phyloP scores from a whole-genome alignment of 2,797 vertebrate species.

The Cichlasoma orientale region DNA sequence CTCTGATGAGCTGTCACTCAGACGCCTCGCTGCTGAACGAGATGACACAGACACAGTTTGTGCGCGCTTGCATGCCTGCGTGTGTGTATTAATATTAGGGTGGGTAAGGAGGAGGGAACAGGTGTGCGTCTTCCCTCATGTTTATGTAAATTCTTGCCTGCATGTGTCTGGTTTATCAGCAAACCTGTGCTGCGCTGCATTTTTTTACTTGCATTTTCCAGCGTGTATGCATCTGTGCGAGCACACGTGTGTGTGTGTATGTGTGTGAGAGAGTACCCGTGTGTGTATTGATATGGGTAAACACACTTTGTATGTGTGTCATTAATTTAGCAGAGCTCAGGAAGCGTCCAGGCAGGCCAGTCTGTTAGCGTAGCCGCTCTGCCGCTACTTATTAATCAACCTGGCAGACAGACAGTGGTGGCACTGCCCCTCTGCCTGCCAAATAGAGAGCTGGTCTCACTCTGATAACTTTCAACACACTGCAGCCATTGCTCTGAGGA shows the following conservation, averaged over 20 bases:
- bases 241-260: background rate
- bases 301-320: conserved; percentile 16
- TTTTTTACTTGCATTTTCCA: background rate
- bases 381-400: conserved; percentile 74
- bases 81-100: background rate
- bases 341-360: conserved; percentile 49
- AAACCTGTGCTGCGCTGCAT: conserved; percentile 21
- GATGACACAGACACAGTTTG: conserved; percentile 13
- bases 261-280: background rate
- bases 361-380: conserved; percentile 55
- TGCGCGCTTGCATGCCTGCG: background rate
- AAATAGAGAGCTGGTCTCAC: conserved; percentile 74
- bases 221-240: background rate
- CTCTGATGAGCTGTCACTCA: conserved; percentile 61
- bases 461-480: conserved; percentile 73
- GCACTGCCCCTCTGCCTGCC: conserved; percentile 68
- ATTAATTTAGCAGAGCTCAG: conserved; percentile 51
- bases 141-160: conserved; percentile 42
- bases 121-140: conserved; percentile 13
- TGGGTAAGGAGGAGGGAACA: background rate
- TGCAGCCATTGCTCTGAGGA: conserved; percentile 54
- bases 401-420: conserved; percentile 70
- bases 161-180: conserved; percentile 26
- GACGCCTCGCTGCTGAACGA: conserved; percentile 5
- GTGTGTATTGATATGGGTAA: conserved; percentile 18